Percentiles rank a stretch among this genome's conserved stretches.
Evolutionary conservation across 1,140 invertebrate genomes (phyloP).

Genomic region (Monochamus saltuarius): DNA sequence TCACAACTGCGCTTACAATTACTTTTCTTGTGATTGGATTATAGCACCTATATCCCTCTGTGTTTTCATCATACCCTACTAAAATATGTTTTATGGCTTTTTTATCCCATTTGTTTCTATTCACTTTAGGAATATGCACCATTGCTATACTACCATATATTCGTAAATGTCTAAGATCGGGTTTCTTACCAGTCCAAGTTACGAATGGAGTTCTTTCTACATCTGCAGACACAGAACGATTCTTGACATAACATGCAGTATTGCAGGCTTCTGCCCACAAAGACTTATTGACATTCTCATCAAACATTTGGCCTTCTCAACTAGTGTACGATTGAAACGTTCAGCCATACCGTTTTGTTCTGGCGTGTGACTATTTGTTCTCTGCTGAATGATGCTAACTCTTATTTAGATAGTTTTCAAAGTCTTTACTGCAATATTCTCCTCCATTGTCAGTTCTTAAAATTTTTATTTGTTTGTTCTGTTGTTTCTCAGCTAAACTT

Average conservation of each 20-base stretch:
- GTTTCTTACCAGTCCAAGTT: conserved; percentile 34
- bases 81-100: conserved; percentile 35
- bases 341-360: conserved; percentile 49
- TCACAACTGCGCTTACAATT: conserved; percentile 18
- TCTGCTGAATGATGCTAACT: conserved; percentile 46
- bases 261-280: conserved; percentile 51
- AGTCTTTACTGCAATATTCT: conserved; percentile 41
- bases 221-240: conserved; percentile 14
- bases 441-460: conserved; percentile 48
- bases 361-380: conserved; percentile 44
- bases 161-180: conserved; percentile 37
- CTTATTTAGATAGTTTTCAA: conserved; percentile 39
- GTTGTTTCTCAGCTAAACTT: conserved; percentile 45
- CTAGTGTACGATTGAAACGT: conserved; percentile 44
- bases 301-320: conserved; percentile 41
- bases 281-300: conserved; percentile 41
- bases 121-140: conserved; percentile 39
- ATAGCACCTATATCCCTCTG: conserved; percentile 23
- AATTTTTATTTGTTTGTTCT: conserved; percentile 37
- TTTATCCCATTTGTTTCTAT: conserved; percentile 34
- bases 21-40: conserved; percentile 12
- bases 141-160: conserved; percentile 41
- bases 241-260: conserved; percentile 41
- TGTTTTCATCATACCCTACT: conserved; percentile 28
- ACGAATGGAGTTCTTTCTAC: conserved; percentile 16